These are phyloP conservation scores for Antheraea assamensis DNA, from an alignment of 2,888 invertebrate genomes.

Conservation along the genomic window DNA sequence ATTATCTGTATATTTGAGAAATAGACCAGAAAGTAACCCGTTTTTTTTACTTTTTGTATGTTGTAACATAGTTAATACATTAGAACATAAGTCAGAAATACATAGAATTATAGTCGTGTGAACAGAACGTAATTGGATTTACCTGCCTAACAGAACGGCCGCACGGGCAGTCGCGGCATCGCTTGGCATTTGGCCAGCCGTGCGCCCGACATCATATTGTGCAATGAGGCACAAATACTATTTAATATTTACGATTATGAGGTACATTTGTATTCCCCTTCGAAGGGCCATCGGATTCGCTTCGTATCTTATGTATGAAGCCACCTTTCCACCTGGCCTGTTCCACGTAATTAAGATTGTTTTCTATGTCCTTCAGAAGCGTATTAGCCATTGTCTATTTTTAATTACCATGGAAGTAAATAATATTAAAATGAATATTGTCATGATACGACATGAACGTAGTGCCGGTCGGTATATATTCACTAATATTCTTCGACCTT, in stretches of 20 bases:
- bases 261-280: constrained; percentile 33
- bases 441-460: too few species aligned
- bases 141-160: constrained; percentile 25
- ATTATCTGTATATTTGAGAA: too few species aligned
- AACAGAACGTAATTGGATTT: constrained; percentile 7
- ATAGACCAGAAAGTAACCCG: too few species aligned
- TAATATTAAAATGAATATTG: too few species aligned
- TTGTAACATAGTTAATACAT: not conserved
- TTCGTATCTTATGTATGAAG: not conserved
- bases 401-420: too few species aligned
- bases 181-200: constrained; percentile 27
- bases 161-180: constrained; percentile 22
- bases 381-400: too few species aligned
- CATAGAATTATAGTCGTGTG: not conserved
- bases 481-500: too few species aligned
- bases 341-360: too few species aligned
- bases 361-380: too few species aligned
- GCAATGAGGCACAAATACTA: constrained; percentile 25
- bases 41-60: not conserved
- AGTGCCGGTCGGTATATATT: too few species aligned
- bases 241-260: constrained; percentile 26
- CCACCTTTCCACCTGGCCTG: not conserved
- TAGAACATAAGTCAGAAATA: not conserved
- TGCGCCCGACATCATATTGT: constrained; percentile 18
- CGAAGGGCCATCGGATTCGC: not conserved